phyloP scores from a whole-genome alignment of 1,140 invertebrate species.

The Halictus rubicundus region DNA sequence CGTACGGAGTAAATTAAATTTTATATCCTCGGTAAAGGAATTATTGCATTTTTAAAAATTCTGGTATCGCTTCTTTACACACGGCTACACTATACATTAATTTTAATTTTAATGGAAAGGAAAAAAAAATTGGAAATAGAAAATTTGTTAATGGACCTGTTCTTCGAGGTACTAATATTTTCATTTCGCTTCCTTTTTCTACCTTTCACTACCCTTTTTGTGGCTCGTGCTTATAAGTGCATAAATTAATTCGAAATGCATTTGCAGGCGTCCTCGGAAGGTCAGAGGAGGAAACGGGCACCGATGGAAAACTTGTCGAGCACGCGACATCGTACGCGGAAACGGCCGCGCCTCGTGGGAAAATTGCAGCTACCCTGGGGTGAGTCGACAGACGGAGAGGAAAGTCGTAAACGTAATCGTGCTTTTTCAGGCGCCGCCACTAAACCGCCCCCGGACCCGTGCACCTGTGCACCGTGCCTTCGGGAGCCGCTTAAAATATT shows the following conservation, averaged over 20 bases:
- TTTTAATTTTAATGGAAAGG: too few species aligned
- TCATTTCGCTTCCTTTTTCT: too few species aligned
- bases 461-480: slow-evolving; percentile 24
- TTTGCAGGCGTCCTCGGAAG: not conserved
- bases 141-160: too few species aligned
- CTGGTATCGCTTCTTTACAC: too few species aligned
- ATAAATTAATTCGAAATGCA: not conserved
- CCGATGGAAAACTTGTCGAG: slow-evolving; percentile 28
- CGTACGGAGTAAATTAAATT: too few species aligned
- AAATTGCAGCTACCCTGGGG: not conserved
- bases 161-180: too few species aligned
- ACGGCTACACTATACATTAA: too few species aligned
- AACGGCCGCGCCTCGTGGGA: not conserved
- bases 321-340: not conserved
- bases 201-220: too few species aligned
- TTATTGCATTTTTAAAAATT: too few species aligned
- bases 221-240: too few species aligned
- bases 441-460: slow-evolving; percentile 41
- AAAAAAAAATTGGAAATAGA: too few species aligned
- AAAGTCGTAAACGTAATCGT: slow-evolving; percentile 67
- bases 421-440: slow-evolving; percentile 63
- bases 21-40: too few species aligned
- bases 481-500: slow-evolving; percentile 63
- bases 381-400: slow-evolving; percentile 30
- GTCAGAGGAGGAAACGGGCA: not conserved